Conservation (phyloP, 2,888 invertebrate species). For the Drosophila mimica region DNA sequence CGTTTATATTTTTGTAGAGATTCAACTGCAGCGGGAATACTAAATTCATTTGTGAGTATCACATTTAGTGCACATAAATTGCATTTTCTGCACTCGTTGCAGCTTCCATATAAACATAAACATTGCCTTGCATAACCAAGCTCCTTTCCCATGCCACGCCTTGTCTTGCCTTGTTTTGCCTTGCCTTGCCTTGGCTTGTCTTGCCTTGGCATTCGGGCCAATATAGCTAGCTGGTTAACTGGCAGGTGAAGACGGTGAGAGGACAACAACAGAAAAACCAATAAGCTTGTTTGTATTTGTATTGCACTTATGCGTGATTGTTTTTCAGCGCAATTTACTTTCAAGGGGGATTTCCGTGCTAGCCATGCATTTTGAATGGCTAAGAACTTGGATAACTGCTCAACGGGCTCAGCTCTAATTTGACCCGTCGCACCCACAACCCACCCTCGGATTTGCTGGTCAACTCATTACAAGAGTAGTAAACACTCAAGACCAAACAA, state of each 20-base stretch:
- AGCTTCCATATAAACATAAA: conserved; percentile 26
- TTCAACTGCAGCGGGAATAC: background rate
- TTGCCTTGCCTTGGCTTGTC: background rate
- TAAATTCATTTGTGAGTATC: conserved; percentile 12
- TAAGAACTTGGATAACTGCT: conserved; percentile 40
- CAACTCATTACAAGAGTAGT: conserved; percentile 14
- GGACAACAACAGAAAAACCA: conserved; percentile 53
- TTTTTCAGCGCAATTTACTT: conserved; percentile 67
- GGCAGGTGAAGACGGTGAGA: conserved; percentile 27
- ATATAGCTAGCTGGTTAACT: conserved; percentile 24
- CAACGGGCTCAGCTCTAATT: conserved; percentile 14
- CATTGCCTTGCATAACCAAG: conserved; percentile 18
- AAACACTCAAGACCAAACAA: conserved; percentile 2
- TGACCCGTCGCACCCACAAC: background rate
- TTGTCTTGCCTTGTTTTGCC: background rate
- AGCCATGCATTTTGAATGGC: conserved; percentile 42
- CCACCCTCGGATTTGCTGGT: conserved; percentile 1
- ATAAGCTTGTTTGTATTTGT: conserved; percentile 67
- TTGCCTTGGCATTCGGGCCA: background rate
- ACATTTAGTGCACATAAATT: conserved; percentile 30
- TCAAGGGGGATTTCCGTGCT: conserved; percentile 46
- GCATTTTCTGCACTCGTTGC: conserved; percentile 25
- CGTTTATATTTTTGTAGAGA: conserved; percentile 8
- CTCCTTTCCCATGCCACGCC: background rate
- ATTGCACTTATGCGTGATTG: conserved; percentile 67